A percentile compares a stretch with the other conserved stretches of the same genome.
Conservation (phyloP, 2,113 vertebrate species). For the Oryzias celebensis region DNA sequence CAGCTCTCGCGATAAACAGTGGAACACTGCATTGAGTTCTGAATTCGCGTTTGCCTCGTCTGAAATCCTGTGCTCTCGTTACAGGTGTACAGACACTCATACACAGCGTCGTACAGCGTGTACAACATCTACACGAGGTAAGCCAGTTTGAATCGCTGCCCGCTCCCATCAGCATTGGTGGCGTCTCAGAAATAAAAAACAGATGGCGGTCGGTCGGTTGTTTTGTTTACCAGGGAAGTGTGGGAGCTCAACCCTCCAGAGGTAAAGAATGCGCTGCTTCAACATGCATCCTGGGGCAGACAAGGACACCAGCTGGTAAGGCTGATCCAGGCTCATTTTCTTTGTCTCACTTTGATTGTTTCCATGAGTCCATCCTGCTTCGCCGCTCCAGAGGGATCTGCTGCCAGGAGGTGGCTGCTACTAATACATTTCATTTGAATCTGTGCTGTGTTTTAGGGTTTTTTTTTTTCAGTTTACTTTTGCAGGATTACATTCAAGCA, state of each 20-base stretch:
- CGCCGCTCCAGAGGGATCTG: conserved; percentile 5
- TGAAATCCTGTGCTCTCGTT: conserved; percentile 27
- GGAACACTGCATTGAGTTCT: too few species aligned
- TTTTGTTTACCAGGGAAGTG: conserved; percentile 86
- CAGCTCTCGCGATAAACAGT: too few species aligned
- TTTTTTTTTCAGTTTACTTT: neutral
- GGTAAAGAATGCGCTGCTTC: conserved; percentile 90
- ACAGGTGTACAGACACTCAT: conserved; percentile 92
- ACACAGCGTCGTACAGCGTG: conserved; percentile 90
- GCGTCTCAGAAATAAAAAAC: neutral
- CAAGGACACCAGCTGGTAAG: conserved; percentile 93
- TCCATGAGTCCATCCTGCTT: conserved; percentile 6
- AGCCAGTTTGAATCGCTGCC: neutral
- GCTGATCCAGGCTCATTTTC: conserved; percentile 5
- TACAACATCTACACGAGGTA: conserved; percentile 93
- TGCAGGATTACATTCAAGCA: too few species aligned
- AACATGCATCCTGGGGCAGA: conserved; percentile 91
- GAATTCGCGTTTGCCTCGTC: neutral
- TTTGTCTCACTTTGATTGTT: neutral
- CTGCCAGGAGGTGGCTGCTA: neutral
- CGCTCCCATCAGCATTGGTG: neutral
- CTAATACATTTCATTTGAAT: conserved; percentile 1
- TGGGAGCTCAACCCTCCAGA: conserved; percentile 96
- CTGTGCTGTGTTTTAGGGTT: neutral
- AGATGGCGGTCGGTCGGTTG: conserved; percentile 3